phyloP scores from a whole-genome alignment of 2,797 vertebrate species.

The Tenualosa ilisha region DNA sequence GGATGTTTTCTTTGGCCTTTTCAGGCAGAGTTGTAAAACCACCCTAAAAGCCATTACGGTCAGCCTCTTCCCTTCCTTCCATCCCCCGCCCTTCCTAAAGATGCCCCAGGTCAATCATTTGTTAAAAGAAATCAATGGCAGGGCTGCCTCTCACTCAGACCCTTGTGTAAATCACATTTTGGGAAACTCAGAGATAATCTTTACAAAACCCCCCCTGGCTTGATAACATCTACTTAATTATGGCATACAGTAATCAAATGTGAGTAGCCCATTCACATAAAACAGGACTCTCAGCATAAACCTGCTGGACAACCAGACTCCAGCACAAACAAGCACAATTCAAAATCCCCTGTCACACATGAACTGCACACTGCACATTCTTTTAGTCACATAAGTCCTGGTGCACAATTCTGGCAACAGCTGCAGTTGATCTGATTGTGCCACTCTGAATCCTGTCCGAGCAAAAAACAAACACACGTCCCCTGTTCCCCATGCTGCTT shows the following conservation, averaged over 20 bases:
- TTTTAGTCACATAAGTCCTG: neutral
- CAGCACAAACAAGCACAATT: neutral
- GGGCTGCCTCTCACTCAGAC: constrained; percentile 51
- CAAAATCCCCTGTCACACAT: neutral
- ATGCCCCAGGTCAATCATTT: constrained; percentile 63
- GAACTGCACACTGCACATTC: too few relatives aligned
- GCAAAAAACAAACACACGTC: neutral
- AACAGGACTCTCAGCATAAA: neutral
- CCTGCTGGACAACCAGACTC: neutral
- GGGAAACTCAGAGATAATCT: constrained; percentile 45
- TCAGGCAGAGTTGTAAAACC: constrained; percentile 53
- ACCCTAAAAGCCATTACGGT: constrained; percentile 55
- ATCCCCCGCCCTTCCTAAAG: constrained; percentile 53
- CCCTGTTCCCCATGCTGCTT: neutral
- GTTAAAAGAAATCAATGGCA: constrained; percentile 67
- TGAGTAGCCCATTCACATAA: neutral
- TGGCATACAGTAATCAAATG: constrained; percentile 34
- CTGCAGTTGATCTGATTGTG: neutral
- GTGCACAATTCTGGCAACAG: constrained; percentile 1
- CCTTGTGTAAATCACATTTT: constrained; percentile 33
- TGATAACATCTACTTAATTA: constrained; percentile 42
- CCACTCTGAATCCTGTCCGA: neutral
- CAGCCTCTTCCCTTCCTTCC: constrained; percentile 32
- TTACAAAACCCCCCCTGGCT: constrained; percentile 35
- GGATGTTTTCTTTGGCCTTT: constrained; percentile 46